phyloP scores from a whole-genome alignment of 2,888 invertebrate species.

The Aromia moschata region DNA sequence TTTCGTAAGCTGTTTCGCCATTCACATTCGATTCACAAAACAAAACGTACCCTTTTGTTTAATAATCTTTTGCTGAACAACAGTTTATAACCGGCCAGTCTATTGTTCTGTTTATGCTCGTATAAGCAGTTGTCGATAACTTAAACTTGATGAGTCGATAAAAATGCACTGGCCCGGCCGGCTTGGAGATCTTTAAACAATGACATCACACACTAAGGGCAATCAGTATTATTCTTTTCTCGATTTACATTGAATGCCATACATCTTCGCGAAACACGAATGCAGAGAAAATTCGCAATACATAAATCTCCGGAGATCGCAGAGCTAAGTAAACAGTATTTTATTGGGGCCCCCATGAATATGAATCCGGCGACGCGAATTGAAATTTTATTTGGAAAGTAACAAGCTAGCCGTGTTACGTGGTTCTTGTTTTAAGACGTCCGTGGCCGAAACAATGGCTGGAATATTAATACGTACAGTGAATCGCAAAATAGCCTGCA shows the following conservation, averaged over 20 bases:
- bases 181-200: conserved; percentile 50
- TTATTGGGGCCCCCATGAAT: conserved; percentile 50
- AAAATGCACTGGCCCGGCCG: conserved; percentile 28
- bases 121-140: conserved; percentile 31
- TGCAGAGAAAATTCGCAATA: conserved; percentile 56
- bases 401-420: conserved; percentile 38
- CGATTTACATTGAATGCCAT: conserved; percentile 62
- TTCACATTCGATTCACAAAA: no score
- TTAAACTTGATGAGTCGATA: conserved; percentile 36
- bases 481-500: no score
- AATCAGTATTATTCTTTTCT: conserved; percentile 59
- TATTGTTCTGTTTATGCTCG: conserved; percentile 19
- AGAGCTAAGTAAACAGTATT: conserved; percentile 53
- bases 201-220: conserved; percentile 52
- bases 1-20: no score
- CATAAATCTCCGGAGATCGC: conserved; percentile 56
- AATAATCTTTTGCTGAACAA: background rate
- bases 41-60: background rate
- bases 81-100: background rate
- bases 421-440: conserved; percentile 41
- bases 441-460: conserved; percentile 45
- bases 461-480: conserved; percentile 12
- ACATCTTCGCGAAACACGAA: conserved; percentile 58
- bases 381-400: conserved; percentile 50
- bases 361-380: conserved; percentile 51